Evolutionary conservation across 2,888 invertebrate genomes (phyloP).

Genomic region (Zaprionus lineosus): DNA sequence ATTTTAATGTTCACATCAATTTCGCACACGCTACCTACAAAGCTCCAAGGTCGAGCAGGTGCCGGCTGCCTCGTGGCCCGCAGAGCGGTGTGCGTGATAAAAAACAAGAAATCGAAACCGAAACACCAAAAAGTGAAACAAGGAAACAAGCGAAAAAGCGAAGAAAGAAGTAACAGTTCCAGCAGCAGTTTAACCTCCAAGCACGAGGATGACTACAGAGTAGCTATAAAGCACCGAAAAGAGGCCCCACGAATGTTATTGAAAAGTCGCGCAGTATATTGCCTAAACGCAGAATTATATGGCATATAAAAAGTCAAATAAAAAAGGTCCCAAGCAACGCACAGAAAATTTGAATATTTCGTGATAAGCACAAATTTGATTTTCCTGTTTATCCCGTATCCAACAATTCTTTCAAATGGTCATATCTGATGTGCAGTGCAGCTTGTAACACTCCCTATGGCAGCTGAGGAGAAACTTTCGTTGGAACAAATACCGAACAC

Average conservation of each 20-base stretch:
- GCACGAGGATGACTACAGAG: slow-evolving; percentile 84
- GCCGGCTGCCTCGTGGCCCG: slow-evolving; percentile 84
- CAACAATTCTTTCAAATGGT: not conserved
- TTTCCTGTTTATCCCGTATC: slow-evolving; percentile 42
- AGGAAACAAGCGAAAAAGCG: too few relatives aligned
- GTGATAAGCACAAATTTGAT: slow-evolving; percentile 75
- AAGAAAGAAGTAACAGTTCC: slow-evolving; percentile 31
- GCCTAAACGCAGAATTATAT: slow-evolving; percentile 49
- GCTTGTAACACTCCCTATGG: not conserved
- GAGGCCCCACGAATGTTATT: slow-evolving; percentile 40
- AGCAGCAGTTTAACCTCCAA: slow-evolving; percentile 57
- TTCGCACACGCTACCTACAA: slow-evolving; percentile 86
- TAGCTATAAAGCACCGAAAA: slow-evolving; percentile 69
- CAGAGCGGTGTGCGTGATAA: slow-evolving; percentile 86
- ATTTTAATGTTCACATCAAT: slow-evolving; percentile 81
- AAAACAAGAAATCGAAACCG: slow-evolving; percentile 83
- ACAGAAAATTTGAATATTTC: slow-evolving; percentile 79
- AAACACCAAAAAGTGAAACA: slow-evolving; percentile 14
- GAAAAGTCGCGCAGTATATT: slow-evolving; percentile 54
- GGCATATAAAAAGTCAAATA: slow-evolving; percentile 69
- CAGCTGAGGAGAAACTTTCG: too few relatives aligned
- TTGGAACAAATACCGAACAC: too few relatives aligned
- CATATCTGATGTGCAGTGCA: not conserved
- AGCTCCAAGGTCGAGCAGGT: slow-evolving; percentile 86
- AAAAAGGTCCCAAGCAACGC: slow-evolving; percentile 50